Evolutionary conservation across 1,140 invertebrate genomes (phyloP).

Genomic region (Melitaea cinxia): DNA sequence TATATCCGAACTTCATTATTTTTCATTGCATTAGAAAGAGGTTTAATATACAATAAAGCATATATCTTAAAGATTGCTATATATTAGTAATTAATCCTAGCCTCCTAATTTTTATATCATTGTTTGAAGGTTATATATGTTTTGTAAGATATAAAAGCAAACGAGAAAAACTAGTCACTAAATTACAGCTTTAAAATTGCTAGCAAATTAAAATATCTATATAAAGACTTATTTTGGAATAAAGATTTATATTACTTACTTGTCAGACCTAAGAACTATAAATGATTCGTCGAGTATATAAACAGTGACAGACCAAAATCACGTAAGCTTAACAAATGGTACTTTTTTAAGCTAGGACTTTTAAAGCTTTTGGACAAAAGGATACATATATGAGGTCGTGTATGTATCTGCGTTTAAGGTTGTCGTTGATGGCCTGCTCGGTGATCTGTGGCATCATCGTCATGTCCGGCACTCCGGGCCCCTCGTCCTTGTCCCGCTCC

Average conservation of each 20-base stretch:
- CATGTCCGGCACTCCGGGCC: slow-evolving; percentile 93
- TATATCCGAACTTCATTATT: no score
- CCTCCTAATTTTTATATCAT: no score
- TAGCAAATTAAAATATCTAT: neutral
- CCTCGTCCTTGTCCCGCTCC: slow-evolving; percentile 71
- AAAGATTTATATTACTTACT: neutral
- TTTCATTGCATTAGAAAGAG: no score
- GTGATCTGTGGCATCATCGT: slow-evolving; percentile 96
- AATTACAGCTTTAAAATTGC: neutral
- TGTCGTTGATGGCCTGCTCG: slow-evolving; percentile 94
- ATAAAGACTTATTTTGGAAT: neutral
- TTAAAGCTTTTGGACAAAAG: slow-evolving; percentile 83
- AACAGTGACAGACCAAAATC: neutral
- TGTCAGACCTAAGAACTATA: neutral
- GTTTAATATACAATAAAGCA: no score
- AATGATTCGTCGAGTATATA: neutral
- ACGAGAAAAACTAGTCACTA: no score
- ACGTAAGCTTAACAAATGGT: neutral
- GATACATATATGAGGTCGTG: slow-evolving; percentile 96
- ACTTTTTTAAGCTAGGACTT: no score
- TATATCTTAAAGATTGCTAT: no score
- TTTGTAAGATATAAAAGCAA: no score
- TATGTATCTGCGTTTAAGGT: slow-evolving; percentile 92
- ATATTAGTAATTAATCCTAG: no score
- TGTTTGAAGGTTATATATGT: no score